phyloP scores from a whole-genome alignment of 1,140 invertebrate species.

The Zaprionus davidi region DNA sequence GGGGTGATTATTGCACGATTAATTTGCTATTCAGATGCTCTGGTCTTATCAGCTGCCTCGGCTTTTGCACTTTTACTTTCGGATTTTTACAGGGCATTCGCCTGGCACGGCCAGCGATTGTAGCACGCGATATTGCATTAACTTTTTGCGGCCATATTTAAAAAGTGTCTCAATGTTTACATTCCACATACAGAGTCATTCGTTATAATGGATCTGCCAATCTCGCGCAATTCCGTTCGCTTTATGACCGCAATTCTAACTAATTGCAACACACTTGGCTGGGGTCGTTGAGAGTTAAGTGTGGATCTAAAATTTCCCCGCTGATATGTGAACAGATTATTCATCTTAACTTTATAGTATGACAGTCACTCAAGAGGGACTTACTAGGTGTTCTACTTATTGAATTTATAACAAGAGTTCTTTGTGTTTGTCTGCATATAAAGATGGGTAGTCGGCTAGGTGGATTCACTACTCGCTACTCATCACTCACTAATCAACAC shows the following conservation, averaged over 20 bases:
- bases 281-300: neutral
- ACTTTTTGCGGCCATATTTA: conserved; percentile 1
- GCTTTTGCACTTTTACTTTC: conserved; percentile 66
- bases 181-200: neutral
- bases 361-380: neutral
- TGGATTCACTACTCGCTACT: neutral
- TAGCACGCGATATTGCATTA: conserved; percentile 10
- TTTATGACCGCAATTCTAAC: conserved; percentile 3
- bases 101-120: conserved; percentile 10
- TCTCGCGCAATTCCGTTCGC: neutral
- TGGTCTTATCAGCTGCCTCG: conserved; percentile 30
- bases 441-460: neutral
- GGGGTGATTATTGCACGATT: conserved; percentile 19
- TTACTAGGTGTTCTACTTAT: neutral
- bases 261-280: neutral
- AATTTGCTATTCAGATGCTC: conserved; percentile 5
- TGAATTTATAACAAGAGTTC: neutral
- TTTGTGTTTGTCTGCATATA: neutral
- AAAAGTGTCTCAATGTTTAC: neutral
- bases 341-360: neutral
- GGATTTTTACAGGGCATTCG: conserved; percentile 23
- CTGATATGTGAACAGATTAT: neutral
- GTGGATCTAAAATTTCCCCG: neutral
- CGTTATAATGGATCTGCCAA: neutral
- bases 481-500: neutral